Percentiles rank a stretch among this genome's conserved stretches.
Evolutionary conservation across 2,797 vertebrate species (phyloP).

Genomic region (Takifugu rubripes): DNA sequence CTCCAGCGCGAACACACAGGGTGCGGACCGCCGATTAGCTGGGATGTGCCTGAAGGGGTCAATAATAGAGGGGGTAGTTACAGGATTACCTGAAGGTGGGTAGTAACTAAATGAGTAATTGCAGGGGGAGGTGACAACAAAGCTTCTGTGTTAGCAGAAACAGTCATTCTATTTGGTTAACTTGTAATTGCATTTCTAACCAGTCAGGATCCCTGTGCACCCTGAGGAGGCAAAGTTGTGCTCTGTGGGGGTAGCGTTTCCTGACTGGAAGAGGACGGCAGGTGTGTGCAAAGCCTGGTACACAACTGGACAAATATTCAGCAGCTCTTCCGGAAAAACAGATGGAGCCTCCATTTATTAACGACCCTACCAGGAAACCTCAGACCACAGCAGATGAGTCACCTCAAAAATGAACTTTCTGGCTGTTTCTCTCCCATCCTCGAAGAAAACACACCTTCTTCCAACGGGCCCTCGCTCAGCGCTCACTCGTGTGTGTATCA

Average conservation of each 20-base stretch:
- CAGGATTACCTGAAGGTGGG: slow-evolving; percentile 40
- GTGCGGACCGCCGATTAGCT: slow-evolving; percentile 56
- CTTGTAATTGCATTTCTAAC: slow-evolving; percentile 17
- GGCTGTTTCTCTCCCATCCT: too few species aligned
- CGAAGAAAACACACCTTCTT: too few species aligned
- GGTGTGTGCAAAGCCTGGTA: slow-evolving; percentile 40
- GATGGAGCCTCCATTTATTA: slow-evolving; percentile 44
- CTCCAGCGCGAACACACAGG: slow-evolving; percentile 57
- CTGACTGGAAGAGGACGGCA: slow-evolving; percentile 40
- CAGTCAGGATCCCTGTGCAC: slow-evolving; percentile 3
- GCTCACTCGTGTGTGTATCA: too few species aligned
- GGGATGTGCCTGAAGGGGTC: slow-evolving; percentile 34
- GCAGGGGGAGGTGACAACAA: slow-evolving; percentile 21
- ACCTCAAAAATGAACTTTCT: neutral
- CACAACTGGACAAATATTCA: slow-evolving; percentile 52
- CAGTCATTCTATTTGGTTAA: neutral
- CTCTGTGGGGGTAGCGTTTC: slow-evolving; percentile 26
- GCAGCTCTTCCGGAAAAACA: slow-evolving; percentile 47
- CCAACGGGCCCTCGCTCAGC: too few species aligned
- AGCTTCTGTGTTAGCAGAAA: slow-evolving; percentile 2
- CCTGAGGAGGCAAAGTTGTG: slow-evolving; percentile 7
- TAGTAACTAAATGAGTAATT: slow-evolving; percentile 20
- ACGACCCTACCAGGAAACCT: slow-evolving; percentile 24
- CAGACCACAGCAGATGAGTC: neutral
- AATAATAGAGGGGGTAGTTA: slow-evolving; percentile 19